Evolutionary conservation across 2,113 vertebrate species (phyloP).

Genomic region (Leptodactylus fuscus): DNA sequence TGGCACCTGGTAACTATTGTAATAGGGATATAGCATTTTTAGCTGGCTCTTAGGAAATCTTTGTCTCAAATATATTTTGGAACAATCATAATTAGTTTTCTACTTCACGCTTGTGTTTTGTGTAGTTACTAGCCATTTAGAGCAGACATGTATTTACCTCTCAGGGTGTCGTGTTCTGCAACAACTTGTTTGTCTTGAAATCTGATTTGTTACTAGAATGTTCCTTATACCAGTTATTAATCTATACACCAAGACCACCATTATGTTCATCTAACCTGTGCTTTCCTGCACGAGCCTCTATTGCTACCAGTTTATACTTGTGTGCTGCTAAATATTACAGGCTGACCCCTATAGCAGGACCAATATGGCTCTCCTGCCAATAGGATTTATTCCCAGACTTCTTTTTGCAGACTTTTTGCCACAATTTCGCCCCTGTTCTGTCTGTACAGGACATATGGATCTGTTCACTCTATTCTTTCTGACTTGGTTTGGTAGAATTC

Average conservation of each 20-base stretch:
- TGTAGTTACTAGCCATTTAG: neutral
- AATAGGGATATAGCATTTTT: neutral
- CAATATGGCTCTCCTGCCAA: too few species aligned
- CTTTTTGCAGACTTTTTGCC: too few species aligned
- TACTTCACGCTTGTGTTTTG: slow-evolving; percentile 3
- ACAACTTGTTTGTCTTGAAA: neutral
- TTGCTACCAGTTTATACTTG: neutral
- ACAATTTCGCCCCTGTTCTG: too few species aligned
- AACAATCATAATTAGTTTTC: neutral
- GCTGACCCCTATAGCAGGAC: too few species aligned
- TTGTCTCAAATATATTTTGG: neutral
- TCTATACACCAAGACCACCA: neutral
- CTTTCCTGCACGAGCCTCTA: too few species aligned
- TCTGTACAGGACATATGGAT: too few species aligned
- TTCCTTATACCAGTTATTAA: neutral
- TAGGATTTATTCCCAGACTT: too few species aligned
- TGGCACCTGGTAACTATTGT: neutral
- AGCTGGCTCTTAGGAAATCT: neutral
- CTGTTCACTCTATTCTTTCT: too few species aligned
- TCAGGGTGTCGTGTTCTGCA: neutral
- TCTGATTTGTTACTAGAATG: neutral
- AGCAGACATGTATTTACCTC: neutral
- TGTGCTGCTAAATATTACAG: too few species aligned
- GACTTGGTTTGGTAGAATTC: too few species aligned
- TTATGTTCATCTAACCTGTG: neutral